Conservation (phyloP, 92 coral and sea anemone genomes). For the Montipora capitata region DNA sequence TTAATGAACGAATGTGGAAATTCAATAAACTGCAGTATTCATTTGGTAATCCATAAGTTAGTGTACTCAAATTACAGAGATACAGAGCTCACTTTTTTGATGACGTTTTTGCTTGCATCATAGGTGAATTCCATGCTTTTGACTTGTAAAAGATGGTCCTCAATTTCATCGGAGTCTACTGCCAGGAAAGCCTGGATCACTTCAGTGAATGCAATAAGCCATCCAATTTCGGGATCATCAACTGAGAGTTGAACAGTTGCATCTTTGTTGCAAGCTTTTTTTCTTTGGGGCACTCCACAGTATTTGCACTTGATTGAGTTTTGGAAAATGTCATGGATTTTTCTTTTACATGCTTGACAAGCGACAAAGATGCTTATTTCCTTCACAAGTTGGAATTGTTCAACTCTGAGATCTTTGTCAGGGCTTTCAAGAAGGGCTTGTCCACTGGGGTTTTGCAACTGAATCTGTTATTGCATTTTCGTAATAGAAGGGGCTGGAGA, state of each 20-base stretch:
- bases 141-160: too few relatives aligned
- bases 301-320: constrained; percentile 17
- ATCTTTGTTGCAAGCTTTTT: constrained; percentile 41
- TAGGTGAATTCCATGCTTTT: too few relatives aligned
- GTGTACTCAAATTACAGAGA: constrained; percentile 21
- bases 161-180: too few relatives aligned
- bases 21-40: constrained; percentile 3
- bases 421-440: constrained; percentile 55
- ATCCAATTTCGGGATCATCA: not conserved
- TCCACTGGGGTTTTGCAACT: constrained; percentile 55
- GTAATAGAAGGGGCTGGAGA: not conserved
- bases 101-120: too few relatives aligned
- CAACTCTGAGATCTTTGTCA: constrained; percentile 1
- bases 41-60: constrained; percentile 2
- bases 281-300: constrained; percentile 1
- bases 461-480: constrained; percentile 44
- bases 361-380: constrained; percentile 56
- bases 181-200: too few relatives aligned
- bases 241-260: constrained; percentile 40
- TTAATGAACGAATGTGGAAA: constrained; percentile 8
- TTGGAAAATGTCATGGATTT: not conserved
- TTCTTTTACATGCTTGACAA: constrained; percentile 26
- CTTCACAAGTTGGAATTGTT: constrained; percentile 28
- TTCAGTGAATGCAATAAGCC: too few relatives aligned
- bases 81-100: constrained; percentile 10